Evolutionary conservation across 2,113 vertebrate genomes (phyloP), one percentile per base, ranked within the genome.

Genomic region (Cervus canadensis): DNA sequence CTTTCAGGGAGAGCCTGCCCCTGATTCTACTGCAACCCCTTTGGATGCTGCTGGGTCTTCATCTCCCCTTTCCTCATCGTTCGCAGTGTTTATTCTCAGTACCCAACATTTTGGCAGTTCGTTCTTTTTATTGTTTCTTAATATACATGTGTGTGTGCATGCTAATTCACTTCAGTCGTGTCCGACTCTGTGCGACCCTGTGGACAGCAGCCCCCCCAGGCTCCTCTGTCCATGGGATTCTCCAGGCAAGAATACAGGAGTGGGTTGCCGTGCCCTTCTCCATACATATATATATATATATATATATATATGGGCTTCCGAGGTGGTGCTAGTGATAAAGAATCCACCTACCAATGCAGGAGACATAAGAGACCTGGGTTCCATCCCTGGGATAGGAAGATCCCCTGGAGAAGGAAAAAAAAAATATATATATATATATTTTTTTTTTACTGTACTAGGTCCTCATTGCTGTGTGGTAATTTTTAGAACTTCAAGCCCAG

Each of bases 21-120:
- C 78, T 48, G 45, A 19, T 76, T 62, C 54, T 11, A 5, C 50
- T 14, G 4, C 30, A 30, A 83, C 19, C 5, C 25, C 9, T 28
- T 13, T 3, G 36, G 79, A 21, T 67, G 56, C n/a, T 54, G 1
- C 26, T 16, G 26, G 28, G 36, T 15, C 33, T 0, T 8, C 45
- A 11, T 26, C 52, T 88, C 21, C 40, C 78, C 78, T 74, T 48
- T 78, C 57, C 62, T 48, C 15, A 26, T 43, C 2, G 11, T 28
- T 25, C 1, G 0, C 2, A 30, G 50, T 21, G 0, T 74, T 48
- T 54, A 52, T 36, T 40, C 78, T 95, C 92, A 36, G 21, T 12
- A 15, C 54, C 40, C 43, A 25, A 43, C 5, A 17, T 67, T 62
- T 28, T 3, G 45, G 52, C 36, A 74, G 30, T 40, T 83, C 17